Evolutionary conservation across 2,888 invertebrate genomes (phyloP), one percentile per base, ranked within the genome.

Genomic region (Drosophila aldrichi): DNA sequence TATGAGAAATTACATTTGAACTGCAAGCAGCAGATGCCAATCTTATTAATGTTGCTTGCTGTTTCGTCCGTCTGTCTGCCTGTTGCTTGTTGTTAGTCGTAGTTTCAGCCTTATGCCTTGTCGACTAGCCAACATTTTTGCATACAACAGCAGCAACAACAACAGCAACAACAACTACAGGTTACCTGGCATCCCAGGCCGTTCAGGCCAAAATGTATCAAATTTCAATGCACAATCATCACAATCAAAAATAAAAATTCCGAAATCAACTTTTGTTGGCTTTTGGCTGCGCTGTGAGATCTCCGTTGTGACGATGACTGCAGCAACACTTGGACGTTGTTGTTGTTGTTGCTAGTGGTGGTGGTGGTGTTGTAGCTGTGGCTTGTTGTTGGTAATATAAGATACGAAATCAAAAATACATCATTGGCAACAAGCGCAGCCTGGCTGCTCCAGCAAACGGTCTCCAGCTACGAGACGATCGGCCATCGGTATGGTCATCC

Each of bases 191-290:
- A 67, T 66, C 67, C 64, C 78, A 52, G 56, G 62, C 77, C 62
- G 67, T 63, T 86, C 82, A 74, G 85, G 86, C 85, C 87, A 85
- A 90, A 91, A 91, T 91, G 91, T 91, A 91, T 91, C 91, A 91
- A 91, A 91, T 91, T 91, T 91, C 91, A 91, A 90, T 90, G 89
- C 89, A 90, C 90, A 91, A 91, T 91, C 91, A 90, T 90, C 91
- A 90, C 87, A 89, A 90, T 90, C 88, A 84, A 83, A 87, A 88
- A 89, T 88, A 88, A 87, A 85, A 89, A 82, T 85, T 86, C 87
- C 80, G 84, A 87, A 87, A 88, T 87, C 90, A 90, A 89, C 82
- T 86, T 81, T 82, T 82, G 66, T 60, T 76, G 67, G 62, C 57
- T 65, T 61, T 69, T 48, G 34, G 41, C 41, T 29, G 54, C 29